These are phyloP conservation scores for Tinea trinotella DNA, from an alignment of 2,888 invertebrate genomes.

Conservation along the genomic window DNA sequence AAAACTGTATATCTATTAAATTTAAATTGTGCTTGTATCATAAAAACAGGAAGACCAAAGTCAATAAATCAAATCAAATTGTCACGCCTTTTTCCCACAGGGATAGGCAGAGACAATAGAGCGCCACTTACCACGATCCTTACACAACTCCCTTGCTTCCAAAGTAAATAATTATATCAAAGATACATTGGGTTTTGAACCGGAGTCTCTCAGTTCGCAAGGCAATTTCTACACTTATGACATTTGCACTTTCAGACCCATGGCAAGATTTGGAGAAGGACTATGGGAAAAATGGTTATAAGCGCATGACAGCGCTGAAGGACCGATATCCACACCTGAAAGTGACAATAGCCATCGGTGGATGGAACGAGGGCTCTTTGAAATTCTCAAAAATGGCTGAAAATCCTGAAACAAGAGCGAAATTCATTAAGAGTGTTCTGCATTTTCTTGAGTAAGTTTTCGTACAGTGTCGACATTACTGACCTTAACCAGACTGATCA, in stretches of 20 bases:
- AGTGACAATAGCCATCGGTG: conserved; percentile 86
- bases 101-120: no score
- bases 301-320: conserved; percentile 77
- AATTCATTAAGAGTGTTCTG: conserved; percentile 80
- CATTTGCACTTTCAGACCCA: conserved; percentile 69
- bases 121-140: no score
- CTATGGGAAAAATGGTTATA: conserved; percentile 81
- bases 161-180: no score
- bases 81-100: no score
- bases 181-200: no score
- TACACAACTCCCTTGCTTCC: no score
- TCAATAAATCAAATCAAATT: no score
- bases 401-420: conserved; percentile 71
- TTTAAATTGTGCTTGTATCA: no score
- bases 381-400: conserved; percentile 80
- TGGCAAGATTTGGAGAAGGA: conserved; percentile 84
- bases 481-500: background rate
- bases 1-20: no score
- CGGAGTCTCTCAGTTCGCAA: no score
- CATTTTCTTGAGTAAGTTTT: conserved; percentile 75
- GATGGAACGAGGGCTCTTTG: conserved; percentile 91
- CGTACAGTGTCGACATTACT: background rate
- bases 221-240: no score
- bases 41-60: no score
- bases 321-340: conserved; percentile 79